These are phyloP conservation scores for Pterocles orientalis DNA, from an alignment of 2,113 vertebrate species.

Conservation along the genomic window DNA sequence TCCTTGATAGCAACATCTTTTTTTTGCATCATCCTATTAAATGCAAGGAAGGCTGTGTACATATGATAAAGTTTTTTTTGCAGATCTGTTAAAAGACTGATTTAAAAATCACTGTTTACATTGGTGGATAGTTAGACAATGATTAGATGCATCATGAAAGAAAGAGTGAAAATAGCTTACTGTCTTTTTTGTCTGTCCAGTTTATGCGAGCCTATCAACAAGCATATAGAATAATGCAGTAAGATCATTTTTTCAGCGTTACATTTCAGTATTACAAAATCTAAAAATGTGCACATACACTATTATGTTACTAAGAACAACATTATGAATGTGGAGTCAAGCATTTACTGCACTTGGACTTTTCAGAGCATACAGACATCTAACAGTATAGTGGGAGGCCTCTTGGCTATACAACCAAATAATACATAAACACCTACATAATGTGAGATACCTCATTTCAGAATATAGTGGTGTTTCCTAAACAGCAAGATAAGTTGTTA, in stretches of 20 bases:
- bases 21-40: not conserved
- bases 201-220: not conserved
- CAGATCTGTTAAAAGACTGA: not conserved
- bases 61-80: not conserved
- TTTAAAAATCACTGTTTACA: not conserved
- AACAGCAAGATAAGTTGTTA: not conserved
- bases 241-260: not conserved
- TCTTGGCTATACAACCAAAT: not conserved
- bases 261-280: not conserved
- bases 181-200: not conserved
- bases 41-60: not conserved
- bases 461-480: not conserved
- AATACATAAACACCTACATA: not conserved
- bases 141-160: not conserved
- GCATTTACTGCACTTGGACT: not conserved
- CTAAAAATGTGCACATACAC: not conserved
- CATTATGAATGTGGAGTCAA: not conserved
- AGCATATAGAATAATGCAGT: not conserved
- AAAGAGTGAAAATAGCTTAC: not conserved
- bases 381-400: not conserved
- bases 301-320: not conserved
- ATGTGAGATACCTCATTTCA: not conserved
- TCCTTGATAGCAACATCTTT: not conserved
- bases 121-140: not conserved
- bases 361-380: not conserved